phyloP scores from a whole-genome alignment of 1,140 invertebrate species.

The Trachelipus rathkii region DNA sequence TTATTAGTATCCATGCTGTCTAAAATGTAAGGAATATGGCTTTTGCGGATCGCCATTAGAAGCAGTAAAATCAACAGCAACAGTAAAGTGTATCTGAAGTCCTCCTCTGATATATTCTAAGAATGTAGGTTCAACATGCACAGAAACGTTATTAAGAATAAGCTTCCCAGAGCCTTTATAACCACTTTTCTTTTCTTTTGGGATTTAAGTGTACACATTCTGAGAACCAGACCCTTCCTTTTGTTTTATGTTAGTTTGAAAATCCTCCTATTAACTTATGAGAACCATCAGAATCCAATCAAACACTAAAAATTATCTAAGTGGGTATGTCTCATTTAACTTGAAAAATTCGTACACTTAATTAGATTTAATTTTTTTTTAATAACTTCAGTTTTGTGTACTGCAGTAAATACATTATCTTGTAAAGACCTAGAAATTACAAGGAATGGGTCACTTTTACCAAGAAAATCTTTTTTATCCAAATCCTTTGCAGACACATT shows the following conservation, averaged over 20 bases:
- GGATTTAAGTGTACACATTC: slow-evolving; percentile 50
- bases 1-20: slow-evolving; percentile 51
- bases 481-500: slow-evolving; percentile 54
- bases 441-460: slow-evolving; percentile 56
- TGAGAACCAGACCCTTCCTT: slow-evolving; percentile 46
- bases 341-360: no score
- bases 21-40: slow-evolving; percentile 57
- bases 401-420: slow-evolving; percentile 54
- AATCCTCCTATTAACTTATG: slow-evolving; percentile 55
- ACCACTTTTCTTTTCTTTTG: slow-evolving; percentile 53
- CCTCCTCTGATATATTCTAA: slow-evolving; percentile 56
- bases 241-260: slow-evolving; percentile 50
- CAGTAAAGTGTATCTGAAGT: slow-evolving; percentile 59
- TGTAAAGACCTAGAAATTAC: slow-evolving; percentile 33
- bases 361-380: slow-evolving; percentile 57
- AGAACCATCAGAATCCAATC: slow-evolving; percentile 55
- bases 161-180: slow-evolving; percentile 55
- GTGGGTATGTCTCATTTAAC: no score
- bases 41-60: slow-evolving; percentile 59
- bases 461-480: slow-evolving; percentile 58
- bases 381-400: slow-evolving; percentile 57
- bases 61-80: slow-evolving; percentile 62
- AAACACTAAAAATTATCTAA: slow-evolving; percentile 35
- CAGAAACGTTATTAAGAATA: slow-evolving; percentile 40
- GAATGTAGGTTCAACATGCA: slow-evolving; percentile 50